Evolutionary conservation across 2,113 vertebrate species (phyloP), one percentile per base, ranked within the genome.

Genomic region (Porphyrio hochstetteri): DNA sequence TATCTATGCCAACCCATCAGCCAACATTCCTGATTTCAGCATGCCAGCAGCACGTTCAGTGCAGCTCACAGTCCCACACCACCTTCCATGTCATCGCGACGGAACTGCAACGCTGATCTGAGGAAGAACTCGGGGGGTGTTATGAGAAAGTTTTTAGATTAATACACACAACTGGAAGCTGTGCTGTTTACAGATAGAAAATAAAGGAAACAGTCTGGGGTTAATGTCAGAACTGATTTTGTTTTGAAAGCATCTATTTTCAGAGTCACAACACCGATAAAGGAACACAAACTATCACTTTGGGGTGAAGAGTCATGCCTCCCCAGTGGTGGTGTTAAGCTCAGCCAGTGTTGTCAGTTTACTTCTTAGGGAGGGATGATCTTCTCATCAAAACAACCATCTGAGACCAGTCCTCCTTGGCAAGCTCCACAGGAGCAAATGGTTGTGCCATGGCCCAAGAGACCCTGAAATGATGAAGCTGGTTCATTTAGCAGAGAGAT

Each of bases 191-290:
- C 48, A 94, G n/a, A 75, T 12, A 33, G 4, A 24, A n/a, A 61
- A n/a, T 75, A 80, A 74, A 89, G 27, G 78, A 33, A 88, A 80
- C 50, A 74, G 69, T 50, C 61, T 71, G 38, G 38, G 35, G 50
- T 92, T 91, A 90, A 50, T 76, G 95, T 92, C 92, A 94, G 61
- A 60, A 94, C 67, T 35, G 19, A 74, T 91, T 90, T 65, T 70
- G 50, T 83, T 96, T 88, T 86, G 74, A 91, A 83, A 94, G 80
- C 17, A 82, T 92, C 83, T 95, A 76, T 96, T 96, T 96, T 93
- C 33, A 89, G 87, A 85, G 27, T 78, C 57, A 4, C 36, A 82
- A 84, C 80, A 93, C 77, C 33, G 92, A 94, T 87, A 94, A 94
- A 48, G 33, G 57, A 95, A 94, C 48, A 91, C 57, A 93, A 92